Percentiles rank a stretch among this genome's conserved stretches.
Evolutionary conservation across 2,797 vertebrate genomes (phyloP).

Genomic region (Melopsittacus undulatus): DNA sequence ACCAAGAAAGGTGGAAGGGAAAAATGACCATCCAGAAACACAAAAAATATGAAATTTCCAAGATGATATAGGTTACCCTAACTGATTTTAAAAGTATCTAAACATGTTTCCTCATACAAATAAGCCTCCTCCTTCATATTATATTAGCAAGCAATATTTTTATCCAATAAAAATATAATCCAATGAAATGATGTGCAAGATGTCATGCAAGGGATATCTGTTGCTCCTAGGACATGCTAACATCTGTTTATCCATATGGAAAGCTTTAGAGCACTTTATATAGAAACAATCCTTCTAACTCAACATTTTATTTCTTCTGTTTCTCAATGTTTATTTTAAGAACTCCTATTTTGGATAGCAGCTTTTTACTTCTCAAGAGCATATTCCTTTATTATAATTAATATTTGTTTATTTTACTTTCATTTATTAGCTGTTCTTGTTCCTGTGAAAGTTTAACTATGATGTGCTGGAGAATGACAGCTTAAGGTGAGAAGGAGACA

Average conservation of each 20-base stretch:
- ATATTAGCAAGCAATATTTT: slow-evolving; percentile 21
- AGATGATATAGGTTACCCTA: background rate
- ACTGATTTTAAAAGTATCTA: background rate
- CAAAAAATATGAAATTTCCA: background rate
- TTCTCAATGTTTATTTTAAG: slow-evolving; percentile 49
- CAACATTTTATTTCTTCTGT: slow-evolving; percentile 50
- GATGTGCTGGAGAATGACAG: background rate
- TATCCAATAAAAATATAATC: slow-evolving; percentile 18
- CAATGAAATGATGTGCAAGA: background rate
- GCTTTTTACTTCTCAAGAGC: background rate
- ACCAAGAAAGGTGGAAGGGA: background rate
- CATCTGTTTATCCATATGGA: slow-evolving; percentile 50
- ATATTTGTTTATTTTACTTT: background rate
- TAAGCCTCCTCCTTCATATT: background rate
- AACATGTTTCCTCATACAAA: background rate
- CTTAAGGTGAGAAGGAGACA: background rate
- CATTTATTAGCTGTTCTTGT: background rate
- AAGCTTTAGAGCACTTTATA: slow-evolving; percentile 27
- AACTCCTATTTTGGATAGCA: background rate
- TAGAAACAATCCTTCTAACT: background rate
- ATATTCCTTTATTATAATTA: background rate
- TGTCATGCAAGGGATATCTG: slow-evolving; percentile 10
- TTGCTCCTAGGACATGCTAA: background rate
- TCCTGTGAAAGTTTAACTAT: background rate
- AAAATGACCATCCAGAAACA: background rate